A percentile compares a stretch with the other conserved stretches of the same genome.
Conservation (phyloP, 2,113 vertebrate genomes). For the Isurus oxyrinchus region DNA sequence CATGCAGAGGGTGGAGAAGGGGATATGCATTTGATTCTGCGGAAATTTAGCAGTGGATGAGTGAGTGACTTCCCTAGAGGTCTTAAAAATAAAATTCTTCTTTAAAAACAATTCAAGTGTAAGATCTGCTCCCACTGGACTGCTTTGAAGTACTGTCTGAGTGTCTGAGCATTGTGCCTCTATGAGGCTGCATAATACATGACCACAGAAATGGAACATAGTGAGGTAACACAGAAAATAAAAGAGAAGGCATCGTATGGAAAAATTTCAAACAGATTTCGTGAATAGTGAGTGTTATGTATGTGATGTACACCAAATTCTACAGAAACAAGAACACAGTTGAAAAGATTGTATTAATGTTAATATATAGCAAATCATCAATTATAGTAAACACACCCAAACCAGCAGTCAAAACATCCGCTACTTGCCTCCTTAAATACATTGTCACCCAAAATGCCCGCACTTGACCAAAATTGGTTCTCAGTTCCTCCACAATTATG, state of each 20-base stretch:
- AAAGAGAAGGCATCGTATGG: not conserved
- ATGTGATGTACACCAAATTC: conserved; percentile 16
- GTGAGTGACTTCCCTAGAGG: not conserved
- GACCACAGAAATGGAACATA: not conserved
- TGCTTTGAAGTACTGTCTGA: conserved; percentile 25
- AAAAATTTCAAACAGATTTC: conserved; percentile 12
- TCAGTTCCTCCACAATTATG: not conserved
- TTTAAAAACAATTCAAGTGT: not conserved
- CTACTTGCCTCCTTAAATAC: not conserved
- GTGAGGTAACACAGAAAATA: conserved; percentile 18
- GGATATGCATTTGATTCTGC: not conserved
- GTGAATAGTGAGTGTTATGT: not conserved
- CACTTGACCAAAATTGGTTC: not conserved
- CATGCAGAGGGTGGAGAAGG: not conserved
- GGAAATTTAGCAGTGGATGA: not conserved
- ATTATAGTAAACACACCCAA: not conserved
- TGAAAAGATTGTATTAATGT: not conserved
- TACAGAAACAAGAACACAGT: not conserved
- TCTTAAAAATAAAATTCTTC: not conserved
- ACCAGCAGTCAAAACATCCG: not conserved
- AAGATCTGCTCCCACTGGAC: not conserved
- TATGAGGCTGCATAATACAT: not conserved
- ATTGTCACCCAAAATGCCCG: not conserved
- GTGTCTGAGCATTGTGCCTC: conserved; percentile 1
- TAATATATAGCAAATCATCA: not conserved